Evolutionary conservation across 2,113 vertebrate genomes (phyloP), one percentile per base, ranked within the genome.

Genomic region (Gobius niger): DNA sequence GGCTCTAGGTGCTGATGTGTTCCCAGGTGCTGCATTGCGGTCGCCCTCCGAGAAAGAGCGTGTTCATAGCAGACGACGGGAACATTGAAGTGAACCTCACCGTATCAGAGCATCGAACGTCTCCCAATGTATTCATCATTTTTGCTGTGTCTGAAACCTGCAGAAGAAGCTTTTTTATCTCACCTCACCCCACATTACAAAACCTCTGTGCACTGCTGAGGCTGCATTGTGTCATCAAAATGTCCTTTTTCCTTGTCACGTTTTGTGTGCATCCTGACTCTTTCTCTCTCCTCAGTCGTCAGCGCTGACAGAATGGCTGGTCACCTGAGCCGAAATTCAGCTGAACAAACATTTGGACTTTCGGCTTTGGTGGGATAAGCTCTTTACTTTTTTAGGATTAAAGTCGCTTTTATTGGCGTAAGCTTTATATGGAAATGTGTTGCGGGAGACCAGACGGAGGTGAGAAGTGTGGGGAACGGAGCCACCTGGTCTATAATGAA

Each of bases 111-210:
- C 11, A 13, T 49, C 11, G 2, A 6, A 14, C 14, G 12, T 49
- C 13, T 49, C 14, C 10, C 1, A 13, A 6, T 6, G 12, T 50
- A 5, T 12, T 12, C 11, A 14, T 50, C 11, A 4, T 12, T 12
- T 50, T 14, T 5, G 18, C n/a, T 34, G 9, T 2, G 9, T 12
- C 18, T 11, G 18, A 66, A 76, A 63, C 13, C 59, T 82, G 59
- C 63, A 6, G 6, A 49, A 14, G 44, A 9, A 34, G 59, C 63
- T 63, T 54, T 54, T 40, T 19, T 59, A 50, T 47, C 63, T 71
- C 47, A 16, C 12, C 47, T 50, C 13, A 15, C 47, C 47, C 15
- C 47, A 50, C 4, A 34, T 34, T 34, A 50, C 47, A 50, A 50
- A 50, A 50, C 9, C 47, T 12, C 47, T 50, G 47, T 14, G 6